These are phyloP conservation scores for Odontamblyopus lacepedii DNA, from an alignment of 2,797 vertebrate genomes.

Conservation along the genomic window DNA sequence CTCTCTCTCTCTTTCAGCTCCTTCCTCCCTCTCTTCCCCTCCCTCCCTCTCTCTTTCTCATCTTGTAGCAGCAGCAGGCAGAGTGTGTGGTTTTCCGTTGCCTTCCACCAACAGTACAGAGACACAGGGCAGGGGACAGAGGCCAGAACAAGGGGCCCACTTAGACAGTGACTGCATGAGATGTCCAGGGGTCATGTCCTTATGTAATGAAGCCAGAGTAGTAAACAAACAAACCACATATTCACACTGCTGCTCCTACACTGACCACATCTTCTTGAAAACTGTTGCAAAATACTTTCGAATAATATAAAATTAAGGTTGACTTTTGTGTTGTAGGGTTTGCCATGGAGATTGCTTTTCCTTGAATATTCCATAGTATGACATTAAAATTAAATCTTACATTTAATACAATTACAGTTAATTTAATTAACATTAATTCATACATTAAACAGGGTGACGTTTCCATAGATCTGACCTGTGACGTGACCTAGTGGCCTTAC, in stretches of 20 bases:
- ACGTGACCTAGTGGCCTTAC: no score
- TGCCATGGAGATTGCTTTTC: no score
- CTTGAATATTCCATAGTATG: no score
- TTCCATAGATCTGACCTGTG: no score
- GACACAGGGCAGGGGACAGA: constrained; percentile 16
- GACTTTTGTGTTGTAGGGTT: no score
- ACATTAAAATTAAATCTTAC: no score
- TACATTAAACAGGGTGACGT: no score
- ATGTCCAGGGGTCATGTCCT: constrained; percentile 49
- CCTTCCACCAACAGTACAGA: constrained; percentile 68
- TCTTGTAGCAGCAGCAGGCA: constrained; percentile 37
- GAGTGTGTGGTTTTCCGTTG: constrained; percentile 74
- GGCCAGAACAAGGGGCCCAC: constrained; percentile 27
- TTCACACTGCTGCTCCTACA: background rate
- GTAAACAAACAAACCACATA: background rate
- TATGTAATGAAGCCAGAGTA: constrained; percentile 25
- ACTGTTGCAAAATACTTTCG: background rate
- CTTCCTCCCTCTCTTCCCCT: no score
- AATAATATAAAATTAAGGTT: no score
- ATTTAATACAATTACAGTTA: no score
- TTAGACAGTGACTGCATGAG: constrained; percentile 50
- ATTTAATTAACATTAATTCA: no score
- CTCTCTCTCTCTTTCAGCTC: no score
- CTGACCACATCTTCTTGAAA: background rate
- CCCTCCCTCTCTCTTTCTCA: constrained; percentile 5